These are phyloP conservation scores for Aromia moschata DNA, from an alignment of 2,888 invertebrate genomes.

Conservation along the genomic window DNA sequence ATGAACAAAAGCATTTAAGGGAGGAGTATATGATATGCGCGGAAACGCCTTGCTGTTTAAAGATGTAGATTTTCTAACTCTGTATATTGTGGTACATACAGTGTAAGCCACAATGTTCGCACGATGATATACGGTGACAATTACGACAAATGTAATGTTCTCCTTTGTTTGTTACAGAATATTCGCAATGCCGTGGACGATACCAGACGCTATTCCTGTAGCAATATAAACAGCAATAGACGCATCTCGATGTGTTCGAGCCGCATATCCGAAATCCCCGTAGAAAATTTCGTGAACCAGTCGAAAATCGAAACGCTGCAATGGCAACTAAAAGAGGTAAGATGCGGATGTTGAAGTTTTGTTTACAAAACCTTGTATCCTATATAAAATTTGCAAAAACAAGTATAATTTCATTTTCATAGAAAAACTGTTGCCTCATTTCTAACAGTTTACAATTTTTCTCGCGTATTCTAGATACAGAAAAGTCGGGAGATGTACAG, in stretches of 20 bases:
- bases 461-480: constrained; percentile 68
- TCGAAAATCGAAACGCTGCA: constrained; percentile 75
- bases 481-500: constrained; percentile 78
- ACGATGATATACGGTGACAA: no score
- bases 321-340: constrained; percentile 79
- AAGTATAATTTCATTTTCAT: no score
- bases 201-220: constrained; percentile 40
- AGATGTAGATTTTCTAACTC: no score
- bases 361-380: no score
- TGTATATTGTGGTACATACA: no score
- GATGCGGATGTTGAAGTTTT: no score
- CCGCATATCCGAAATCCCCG: constrained; percentile 60
- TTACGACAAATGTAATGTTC: not conserved
- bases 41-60: no score
- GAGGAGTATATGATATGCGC: no score
- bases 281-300: constrained; percentile 71
- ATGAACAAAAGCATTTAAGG: no score
- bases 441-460: not conserved
- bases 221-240: constrained; percentile 42
- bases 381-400: no score
- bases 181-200: constrained; percentile 37
- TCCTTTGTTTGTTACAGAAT: constrained; percentile 39
- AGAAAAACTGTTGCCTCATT: not conserved
- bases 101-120: no score
- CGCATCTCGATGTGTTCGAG: constrained; percentile 46